Percentiles rank a stretch among this genome's conserved stretches.
Evolutionary conservation across 2,888 invertebrate species (phyloP).

Genomic region (Cryptus viduatorius): DNA sequence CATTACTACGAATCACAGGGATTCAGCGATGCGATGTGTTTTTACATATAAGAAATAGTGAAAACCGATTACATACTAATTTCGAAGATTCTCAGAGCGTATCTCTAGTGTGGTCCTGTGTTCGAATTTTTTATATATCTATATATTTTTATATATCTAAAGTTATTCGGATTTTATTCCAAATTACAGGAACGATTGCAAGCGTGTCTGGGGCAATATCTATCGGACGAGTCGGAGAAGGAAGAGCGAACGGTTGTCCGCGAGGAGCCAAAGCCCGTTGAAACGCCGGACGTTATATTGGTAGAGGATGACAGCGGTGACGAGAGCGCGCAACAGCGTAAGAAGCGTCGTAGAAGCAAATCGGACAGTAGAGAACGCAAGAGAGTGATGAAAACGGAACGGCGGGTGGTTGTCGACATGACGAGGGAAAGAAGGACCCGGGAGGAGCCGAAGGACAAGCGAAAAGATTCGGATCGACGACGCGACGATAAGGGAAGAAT

Average conservation of each 20-base stretch:
- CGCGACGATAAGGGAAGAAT: conserved; percentile 78
- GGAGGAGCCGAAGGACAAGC: conserved; percentile 78
- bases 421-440: conserved; percentile 78
- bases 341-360: conserved; percentile 83
- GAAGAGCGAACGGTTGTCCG: conserved; percentile 84
- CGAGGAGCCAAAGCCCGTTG: conserved; percentile 84
- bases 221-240: conserved; percentile 89
- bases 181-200: conserved; percentile 87
- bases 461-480: conserved; percentile 78
- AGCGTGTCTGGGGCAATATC: conserved; percentile 91
- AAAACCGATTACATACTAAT: no score
- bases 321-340: conserved; percentile 82
- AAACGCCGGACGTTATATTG: conserved; percentile 87
- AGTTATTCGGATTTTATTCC: background rate
- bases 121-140: no score
- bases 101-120: no score
- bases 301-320: conserved; percentile 89
- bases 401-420: conserved; percentile 83
- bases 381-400: conserved; percentile 78
- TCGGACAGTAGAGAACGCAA: conserved; percentile 82
- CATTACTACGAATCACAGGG: no score
- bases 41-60: no score
- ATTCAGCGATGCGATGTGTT: no score
- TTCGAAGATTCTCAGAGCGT: no score
- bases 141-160: no score